Evolutionary conservation across 2,888 invertebrate genomes (phyloP), one percentile per base, ranked within the genome.

Genomic region (Sarcophaga subvicina): DNA sequence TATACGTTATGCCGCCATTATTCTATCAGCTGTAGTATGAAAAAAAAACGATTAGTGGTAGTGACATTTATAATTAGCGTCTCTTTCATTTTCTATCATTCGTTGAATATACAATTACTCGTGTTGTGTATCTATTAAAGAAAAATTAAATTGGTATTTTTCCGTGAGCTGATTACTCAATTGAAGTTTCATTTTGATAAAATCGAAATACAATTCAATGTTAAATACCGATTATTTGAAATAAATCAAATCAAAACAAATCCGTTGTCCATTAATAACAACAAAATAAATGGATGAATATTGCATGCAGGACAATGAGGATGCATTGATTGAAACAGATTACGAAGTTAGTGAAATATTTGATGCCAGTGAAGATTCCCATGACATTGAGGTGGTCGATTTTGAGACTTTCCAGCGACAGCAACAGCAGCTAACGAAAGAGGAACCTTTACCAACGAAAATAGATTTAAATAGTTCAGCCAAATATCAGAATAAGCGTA

Each of bases 181-280:
- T 69, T 87, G 69, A 66, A 72, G 72, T 78, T 78, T 66, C 12
- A 60, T 70, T 63, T 49, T 27, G n/a, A 45, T 54, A 59, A 71
- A 76, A 49, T 27, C 14, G 27, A 71, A 70, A 83, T 69, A 87
- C 5, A 54, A 54, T 84, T 77, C 71, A 82, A 87, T 79, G 75
- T 45, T 67, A 87, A 84, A 87, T 87, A 87, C 87, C 87, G 87
- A 87, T 87, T 87, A 87, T 87, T 87, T 80, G 45, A 63, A 45
- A 75, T 37, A 83, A 79, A 83, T 72, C 64, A 85, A 83, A 87
- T 64, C 86, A 81, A 88, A 88, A 86, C 86, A 81, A 86, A 79
- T 81, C 75, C 83, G 85, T 85, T 84, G 80, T 75, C 49, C 59
- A 37, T 27, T 64, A 49, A 80, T 83, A 86, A 73, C 75, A 76